phyloP scores from a whole-genome alignment of 2,797 vertebrate species.

The Acanthurus tractus region DNA sequence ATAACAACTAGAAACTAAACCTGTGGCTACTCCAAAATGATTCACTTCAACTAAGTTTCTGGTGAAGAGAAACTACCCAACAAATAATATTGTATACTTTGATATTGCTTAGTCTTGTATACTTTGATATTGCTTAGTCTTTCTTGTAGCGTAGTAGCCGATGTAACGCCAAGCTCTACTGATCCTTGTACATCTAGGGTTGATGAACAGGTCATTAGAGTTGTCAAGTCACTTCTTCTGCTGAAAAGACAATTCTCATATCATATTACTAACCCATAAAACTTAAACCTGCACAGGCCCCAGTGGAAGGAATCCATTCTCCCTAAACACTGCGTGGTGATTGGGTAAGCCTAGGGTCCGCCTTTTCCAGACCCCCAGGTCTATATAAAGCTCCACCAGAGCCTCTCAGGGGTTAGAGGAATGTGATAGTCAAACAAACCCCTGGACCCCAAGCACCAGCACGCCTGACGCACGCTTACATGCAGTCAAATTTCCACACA shows the following conservation, averaged over 20 bases:
- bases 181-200: too few relatives aligned
- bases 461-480: constrained; percentile 65
- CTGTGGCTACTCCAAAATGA: not conserved
- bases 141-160: not conserved
- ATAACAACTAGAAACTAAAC: not conserved
- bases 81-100: not conserved
- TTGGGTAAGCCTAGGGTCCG: constrained; percentile 80
- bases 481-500: constrained; percentile 59
- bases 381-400: constrained; percentile 85
- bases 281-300: constrained; percentile 29
- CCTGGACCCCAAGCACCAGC: constrained; percentile 55
- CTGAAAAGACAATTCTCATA: constrained; percentile 28
- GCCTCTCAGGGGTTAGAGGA: constrained; percentile 80
- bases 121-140: not conserved
- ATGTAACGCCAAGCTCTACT: not conserved
- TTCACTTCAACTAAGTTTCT: not conserved
- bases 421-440: constrained; percentile 81
- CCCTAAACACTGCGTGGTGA: constrained; percentile 65
- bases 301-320: constrained; percentile 64
- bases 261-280: constrained; percentile 33
- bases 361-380: constrained; percentile 69
- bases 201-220: constrained; percentile 11
- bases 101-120: not conserved
- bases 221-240: constrained; percentile 6
- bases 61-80: not conserved